A percentile compares a stretch with the other conserved stretches of the same genome.
phyloP scores from a whole-genome alignment of 2,888 invertebrate species.

The Drosophila setosimentum region DNA sequence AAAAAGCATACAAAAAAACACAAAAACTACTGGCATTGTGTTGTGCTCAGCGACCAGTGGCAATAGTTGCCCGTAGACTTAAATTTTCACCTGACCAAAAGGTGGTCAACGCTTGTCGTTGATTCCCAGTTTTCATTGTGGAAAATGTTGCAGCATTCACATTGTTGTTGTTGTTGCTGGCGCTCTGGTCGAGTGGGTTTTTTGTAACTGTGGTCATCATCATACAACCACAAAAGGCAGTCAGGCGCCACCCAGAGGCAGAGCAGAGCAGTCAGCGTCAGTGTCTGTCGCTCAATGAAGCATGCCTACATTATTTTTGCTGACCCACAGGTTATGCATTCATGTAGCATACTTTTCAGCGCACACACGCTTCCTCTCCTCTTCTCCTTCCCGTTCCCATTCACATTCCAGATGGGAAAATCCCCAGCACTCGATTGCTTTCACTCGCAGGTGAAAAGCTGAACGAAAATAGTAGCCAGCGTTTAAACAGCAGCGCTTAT shows the following conservation, averaged over 20 bases:
- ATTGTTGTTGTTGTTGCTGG: slow-evolving; percentile 27
- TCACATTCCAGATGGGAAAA: too few species aligned
- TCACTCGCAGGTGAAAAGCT: slow-evolving; percentile 35
- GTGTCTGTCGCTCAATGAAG: slow-evolving; percentile 56
- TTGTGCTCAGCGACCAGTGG: slow-evolving; percentile 13
- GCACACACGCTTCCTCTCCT: not conserved
- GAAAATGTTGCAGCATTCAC: slow-evolving; percentile 42
- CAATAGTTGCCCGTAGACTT: slow-evolving; percentile 20
- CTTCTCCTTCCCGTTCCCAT: too few species aligned
- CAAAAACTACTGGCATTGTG: slow-evolving; percentile 20
- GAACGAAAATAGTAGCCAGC: slow-evolving; percentile 41
- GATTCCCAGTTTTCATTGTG: slow-evolving; percentile 54
- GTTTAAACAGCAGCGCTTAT: slow-evolving; percentile 59
- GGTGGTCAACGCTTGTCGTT: slow-evolving; percentile 55
- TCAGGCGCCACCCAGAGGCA: slow-evolving; percentile 4
- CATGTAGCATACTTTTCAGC: slow-evolving; percentile 67
- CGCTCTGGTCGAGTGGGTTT: slow-evolving; percentile 41
- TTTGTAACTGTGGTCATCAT: slow-evolving; percentile 53
- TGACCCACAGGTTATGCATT: slow-evolving; percentile 66
- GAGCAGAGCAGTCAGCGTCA: slow-evolving; percentile 10
- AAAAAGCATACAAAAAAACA: slow-evolving; percentile 1
- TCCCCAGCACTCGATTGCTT: slow-evolving; percentile 4
- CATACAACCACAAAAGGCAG: slow-evolving; percentile 56
- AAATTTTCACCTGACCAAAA: slow-evolving; percentile 59
- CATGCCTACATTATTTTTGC: slow-evolving; percentile 69